phyloP scores from a whole-genome alignment of 2,888 invertebrate species.

The Chorisops tibialis region DNA sequence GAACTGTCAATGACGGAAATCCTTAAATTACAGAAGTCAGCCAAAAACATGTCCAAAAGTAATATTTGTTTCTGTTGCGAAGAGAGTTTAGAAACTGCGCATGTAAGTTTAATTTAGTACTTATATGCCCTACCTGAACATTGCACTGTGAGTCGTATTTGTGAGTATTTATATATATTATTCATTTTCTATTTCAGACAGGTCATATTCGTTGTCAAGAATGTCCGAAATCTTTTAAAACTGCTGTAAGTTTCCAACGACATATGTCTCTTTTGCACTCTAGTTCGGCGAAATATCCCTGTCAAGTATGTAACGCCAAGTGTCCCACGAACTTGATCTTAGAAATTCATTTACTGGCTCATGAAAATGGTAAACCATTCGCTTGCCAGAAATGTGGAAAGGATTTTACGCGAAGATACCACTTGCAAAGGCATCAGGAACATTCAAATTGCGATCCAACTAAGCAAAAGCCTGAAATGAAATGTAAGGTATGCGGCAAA shows the following conservation, averaged over 20 bases:
- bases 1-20: constrained; percentile 7
- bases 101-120: constrained; percentile 39
- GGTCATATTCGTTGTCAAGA: constrained; percentile 54
- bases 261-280: constrained; percentile 71
- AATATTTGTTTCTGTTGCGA: constrained; percentile 50
- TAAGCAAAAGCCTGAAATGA: constrained; percentile 41
- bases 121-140: neutral
- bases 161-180: neutral
- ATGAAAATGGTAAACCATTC: constrained; percentile 57
- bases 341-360: constrained; percentile 64
- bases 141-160: too few relatives aligned
- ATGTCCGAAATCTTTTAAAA: constrained; percentile 72
- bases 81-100: constrained; percentile 50
- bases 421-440: constrained; percentile 58
- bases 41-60: constrained; percentile 44
- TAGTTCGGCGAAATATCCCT: constrained; percentile 59
- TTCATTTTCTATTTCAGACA: constrained; percentile 39
- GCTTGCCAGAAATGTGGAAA: constrained; percentile 67
- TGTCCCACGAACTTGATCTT: constrained; percentile 63
- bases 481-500: constrained; percentile 51
- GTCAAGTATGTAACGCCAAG: constrained; percentile 64
- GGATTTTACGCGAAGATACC: constrained; percentile 72
- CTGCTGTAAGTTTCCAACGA: constrained; percentile 61
- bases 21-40: neutral
- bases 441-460: constrained; percentile 46